Evolutionary conservation across 2,797 vertebrate species (phyloP).

Genomic region (Chrosomus eos): DNA sequence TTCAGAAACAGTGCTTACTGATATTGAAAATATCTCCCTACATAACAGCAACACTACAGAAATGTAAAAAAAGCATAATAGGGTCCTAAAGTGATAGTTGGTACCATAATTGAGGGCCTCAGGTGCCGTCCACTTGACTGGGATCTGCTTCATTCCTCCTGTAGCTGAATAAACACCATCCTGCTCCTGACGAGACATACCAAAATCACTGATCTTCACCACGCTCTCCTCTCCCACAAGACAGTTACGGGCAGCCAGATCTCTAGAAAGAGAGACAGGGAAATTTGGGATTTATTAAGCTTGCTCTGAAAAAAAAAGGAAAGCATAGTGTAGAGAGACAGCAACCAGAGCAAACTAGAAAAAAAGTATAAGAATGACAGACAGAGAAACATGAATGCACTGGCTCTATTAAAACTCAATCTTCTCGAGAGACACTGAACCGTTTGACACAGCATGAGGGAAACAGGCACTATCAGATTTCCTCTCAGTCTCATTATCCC

Average conservation of each 20-base stretch:
- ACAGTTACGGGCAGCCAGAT: constrained; percentile 96
- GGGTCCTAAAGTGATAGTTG: background rate
- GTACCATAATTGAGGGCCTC: constrained; percentile 95
- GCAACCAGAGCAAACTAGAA: background rate
- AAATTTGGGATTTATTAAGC: background rate
- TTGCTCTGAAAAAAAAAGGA: background rate
- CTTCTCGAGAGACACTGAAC: background rate
- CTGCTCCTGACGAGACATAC: constrained; percentile 94
- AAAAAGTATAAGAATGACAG: background rate
- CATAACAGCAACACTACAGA: background rate
- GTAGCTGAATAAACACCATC: constrained; percentile 91
- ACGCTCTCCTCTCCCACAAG: constrained; percentile 87
- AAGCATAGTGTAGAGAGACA: background rate
- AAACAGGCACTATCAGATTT: background rate
- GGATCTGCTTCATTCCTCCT: constrained; percentile 90
- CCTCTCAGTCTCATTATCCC: constrained; percentile 2
- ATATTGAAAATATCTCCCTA: background rate
- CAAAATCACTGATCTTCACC: constrained; percentile 98
- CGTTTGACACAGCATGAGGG: background rate
- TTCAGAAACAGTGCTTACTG: too few relatives aligned
- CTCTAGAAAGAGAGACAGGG: constrained; percentile 71
- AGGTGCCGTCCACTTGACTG: constrained; percentile 95
- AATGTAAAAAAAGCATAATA: background rate
- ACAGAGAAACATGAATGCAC: background rate
- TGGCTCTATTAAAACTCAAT: background rate